These are phyloP conservation scores for Rhagonycha lutea DNA, from an alignment of 2,888 invertebrate species.

Conservation along the genomic window DNA sequence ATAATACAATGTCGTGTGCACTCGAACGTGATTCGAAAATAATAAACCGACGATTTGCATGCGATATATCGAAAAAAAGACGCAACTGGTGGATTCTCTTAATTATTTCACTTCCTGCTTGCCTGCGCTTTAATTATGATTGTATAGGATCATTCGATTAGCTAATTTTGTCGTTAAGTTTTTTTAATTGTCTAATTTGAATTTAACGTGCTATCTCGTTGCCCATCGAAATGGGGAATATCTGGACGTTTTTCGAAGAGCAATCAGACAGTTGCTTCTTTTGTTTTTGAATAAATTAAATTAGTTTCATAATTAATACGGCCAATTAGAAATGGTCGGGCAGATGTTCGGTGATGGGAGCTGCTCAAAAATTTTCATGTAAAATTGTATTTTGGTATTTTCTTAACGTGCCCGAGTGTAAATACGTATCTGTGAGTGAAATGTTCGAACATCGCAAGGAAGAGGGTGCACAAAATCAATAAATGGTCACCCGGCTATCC, in stretches of 20 bases:
- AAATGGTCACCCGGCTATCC: constrained; percentile 26
- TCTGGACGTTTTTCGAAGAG: neutral
- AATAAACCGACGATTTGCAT: neutral
- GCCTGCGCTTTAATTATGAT: neutral
- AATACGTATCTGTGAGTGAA: neutral
- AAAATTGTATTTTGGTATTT: neutral
- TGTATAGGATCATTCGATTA: neutral
- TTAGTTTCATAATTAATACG: neutral
- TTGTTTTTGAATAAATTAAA: neutral
- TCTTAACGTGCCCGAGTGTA: neutral
- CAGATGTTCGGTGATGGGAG: neutral
- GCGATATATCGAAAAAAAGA: neutral
- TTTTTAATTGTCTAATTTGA: neutral
- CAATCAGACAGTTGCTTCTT: neutral
- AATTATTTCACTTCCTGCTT: neutral
- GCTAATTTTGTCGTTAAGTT: neutral
- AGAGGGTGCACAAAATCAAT: constrained; percentile 27
- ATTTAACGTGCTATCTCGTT: neutral
- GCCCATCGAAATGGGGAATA: neutral
- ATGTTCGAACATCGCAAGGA: constrained; percentile 9
- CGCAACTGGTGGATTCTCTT: neutral
- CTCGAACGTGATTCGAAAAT: neutral
- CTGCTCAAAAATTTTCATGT: neutral
- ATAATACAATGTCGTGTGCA: neutral
- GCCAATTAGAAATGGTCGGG: neutral